These are phyloP conservation scores for Hirundo rustica DNA, from an alignment of 2,797 vertebrate genomes.

Conservation along the genomic window DNA sequence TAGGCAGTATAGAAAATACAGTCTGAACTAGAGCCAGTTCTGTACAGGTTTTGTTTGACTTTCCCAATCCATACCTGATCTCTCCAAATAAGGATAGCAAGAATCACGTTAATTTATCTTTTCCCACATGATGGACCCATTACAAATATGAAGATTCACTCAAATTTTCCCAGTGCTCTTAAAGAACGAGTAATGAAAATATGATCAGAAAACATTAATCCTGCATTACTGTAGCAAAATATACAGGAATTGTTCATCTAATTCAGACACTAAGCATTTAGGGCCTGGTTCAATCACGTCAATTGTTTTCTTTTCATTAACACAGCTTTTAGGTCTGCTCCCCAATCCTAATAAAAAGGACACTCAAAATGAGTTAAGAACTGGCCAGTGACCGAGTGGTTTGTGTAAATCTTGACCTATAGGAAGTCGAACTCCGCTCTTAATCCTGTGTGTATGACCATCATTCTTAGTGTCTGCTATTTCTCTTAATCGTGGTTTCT, in stretches of 20 bases:
- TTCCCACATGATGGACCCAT: neutral
- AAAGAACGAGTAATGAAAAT: neutral
- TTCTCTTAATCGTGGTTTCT: neutral
- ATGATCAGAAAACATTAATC: neutral
- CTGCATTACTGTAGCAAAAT: neutral
- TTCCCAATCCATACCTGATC: neutral
- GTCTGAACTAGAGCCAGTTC: neutral
- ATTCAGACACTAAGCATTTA: neutral
- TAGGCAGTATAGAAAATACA: constrained; percentile 20
- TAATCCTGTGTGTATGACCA: neutral
- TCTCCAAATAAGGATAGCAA: neutral
- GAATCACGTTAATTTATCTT: neutral
- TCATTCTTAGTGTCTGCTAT: neutral
- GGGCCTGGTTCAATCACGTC: neutral
- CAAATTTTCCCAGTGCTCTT: neutral
- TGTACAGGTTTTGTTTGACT: neutral
- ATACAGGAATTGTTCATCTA: neutral
- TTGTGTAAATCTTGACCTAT: neutral
- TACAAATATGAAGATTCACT: neutral
- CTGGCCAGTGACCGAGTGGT: neutral
- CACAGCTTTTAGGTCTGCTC: neutral
- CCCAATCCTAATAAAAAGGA: neutral
- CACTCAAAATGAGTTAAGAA: neutral
- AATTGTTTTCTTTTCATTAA: neutral
- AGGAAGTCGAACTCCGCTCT: neutral